A percentile compares a stretch with the other conserved stretches of the same genome.
These are phyloP conservation scores for Hylaea fasciaria DNA, from an alignment of 2,888 invertebrate species.

Conservation along the genomic window DNA sequence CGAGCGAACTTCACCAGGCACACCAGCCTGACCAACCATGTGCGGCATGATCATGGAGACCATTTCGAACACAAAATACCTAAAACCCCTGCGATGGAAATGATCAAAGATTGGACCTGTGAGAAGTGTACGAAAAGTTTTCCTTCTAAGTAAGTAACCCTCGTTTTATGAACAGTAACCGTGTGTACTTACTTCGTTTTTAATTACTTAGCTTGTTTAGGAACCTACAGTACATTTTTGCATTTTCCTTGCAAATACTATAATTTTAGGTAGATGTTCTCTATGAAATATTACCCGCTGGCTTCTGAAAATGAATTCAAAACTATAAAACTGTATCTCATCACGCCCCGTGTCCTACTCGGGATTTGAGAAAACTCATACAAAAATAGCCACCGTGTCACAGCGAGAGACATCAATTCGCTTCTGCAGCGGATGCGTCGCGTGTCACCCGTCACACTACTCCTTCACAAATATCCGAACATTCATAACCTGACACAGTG, in stretches of 20 bases:
- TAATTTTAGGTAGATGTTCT: no score
- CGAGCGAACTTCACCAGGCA: conserved; percentile 87
- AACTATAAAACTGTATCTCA: conserved; percentile 4
- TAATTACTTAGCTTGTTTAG: no score
- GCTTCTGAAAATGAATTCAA: conserved; percentile 4
- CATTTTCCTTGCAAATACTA: no score
- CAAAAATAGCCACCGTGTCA: conserved; percentile 61
- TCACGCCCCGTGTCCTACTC: conserved; percentile 23
- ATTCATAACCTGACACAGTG: conserved; percentile 78
- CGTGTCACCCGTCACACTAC: conserved; percentile 75
- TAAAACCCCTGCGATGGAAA: conserved; percentile 44
- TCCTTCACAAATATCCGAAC: conserved; percentile 79
- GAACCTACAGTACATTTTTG: no score
- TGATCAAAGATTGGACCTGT: conserved; percentile 51
- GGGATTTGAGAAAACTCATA: conserved; percentile 46
- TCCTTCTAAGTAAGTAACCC: conserved; percentile 59
- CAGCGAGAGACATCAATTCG: conserved; percentile 54
- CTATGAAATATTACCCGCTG: neutral
- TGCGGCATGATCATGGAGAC: conserved; percentile 78
- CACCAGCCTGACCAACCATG: conserved; percentile 87
- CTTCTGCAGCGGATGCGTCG: conserved; percentile 66
- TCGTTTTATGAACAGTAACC: no score
- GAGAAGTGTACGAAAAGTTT: conserved; percentile 60
- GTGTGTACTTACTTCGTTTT: neutral
- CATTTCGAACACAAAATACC: conserved; percentile 41